phyloP scores from a whole-genome alignment of 2,888 invertebrate species.

The Hoplodrina blanda region DNA sequence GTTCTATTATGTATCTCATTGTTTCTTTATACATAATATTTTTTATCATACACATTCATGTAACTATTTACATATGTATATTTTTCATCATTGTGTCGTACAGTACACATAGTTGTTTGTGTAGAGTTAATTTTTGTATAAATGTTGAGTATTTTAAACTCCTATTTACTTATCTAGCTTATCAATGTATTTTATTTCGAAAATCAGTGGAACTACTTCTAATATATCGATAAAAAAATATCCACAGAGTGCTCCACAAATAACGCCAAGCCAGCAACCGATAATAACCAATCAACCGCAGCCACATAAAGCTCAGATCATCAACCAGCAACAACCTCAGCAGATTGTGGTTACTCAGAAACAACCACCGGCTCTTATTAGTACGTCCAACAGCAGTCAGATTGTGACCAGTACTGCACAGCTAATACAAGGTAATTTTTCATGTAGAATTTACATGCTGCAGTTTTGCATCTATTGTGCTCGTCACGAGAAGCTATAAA shows the following conservation, averaged over 20 bases:
- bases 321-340: conserved; percentile 80
- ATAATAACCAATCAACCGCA: conserved; percentile 88
- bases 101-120: conserved; percentile 11
- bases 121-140: background rate
- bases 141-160: background rate
- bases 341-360: conserved; percentile 86
- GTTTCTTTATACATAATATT: background rate
- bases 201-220: background rate
- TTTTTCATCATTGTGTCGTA: conserved; percentile 7
- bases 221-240: background rate
- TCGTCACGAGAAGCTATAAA: too few species aligned
- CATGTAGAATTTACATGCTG: background rate
- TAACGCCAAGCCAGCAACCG: conserved; percentile 87
- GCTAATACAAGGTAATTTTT: conserved; percentile 68
- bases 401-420: conserved; percentile 71
- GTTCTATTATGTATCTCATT: conserved; percentile 9
- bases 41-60: background rate
- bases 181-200: background rate
- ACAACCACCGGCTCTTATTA: conserved; percentile 83
- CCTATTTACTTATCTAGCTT: conserved; percentile 3
- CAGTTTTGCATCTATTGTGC: too few species aligned
- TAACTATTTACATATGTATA: conserved; percentile 1
- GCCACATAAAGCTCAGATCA: conserved; percentile 89
- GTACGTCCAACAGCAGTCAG: conserved; percentile 76
- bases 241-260: conserved; percentile 83